phyloP scores from a whole-genome alignment of 2,113 vertebrate genomes.

The Trogon melanurus region DNA sequence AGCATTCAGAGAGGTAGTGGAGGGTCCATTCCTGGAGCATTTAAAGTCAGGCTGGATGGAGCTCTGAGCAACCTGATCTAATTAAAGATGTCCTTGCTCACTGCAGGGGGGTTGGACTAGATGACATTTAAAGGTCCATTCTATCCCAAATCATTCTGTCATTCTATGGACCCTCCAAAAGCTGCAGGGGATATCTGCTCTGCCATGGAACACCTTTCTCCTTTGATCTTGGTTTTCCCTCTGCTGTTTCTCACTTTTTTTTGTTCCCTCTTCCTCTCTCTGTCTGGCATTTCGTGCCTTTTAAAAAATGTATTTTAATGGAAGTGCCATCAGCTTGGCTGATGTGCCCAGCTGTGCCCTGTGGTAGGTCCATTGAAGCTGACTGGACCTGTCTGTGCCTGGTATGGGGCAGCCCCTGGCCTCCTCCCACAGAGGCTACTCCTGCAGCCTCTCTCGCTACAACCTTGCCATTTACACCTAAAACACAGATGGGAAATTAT shows the following conservation, averaged over 20 bases:
- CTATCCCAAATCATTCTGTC: no score
- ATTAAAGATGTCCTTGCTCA: no score
- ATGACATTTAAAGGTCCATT: no score
- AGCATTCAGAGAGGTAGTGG: no score
- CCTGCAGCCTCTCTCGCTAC: not conserved
- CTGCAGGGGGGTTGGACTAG: no score
- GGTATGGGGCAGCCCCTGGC: rapidly evolving
- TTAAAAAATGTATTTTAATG: not conserved
- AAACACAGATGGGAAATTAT: not conserved
- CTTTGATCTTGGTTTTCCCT: not conserved
- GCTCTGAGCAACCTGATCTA: no score
- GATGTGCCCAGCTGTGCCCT: not conserved
- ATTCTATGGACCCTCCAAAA: no score
- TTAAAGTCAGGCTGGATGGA: no score
- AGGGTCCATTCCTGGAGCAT: no score
- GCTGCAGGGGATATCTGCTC: not conserved
- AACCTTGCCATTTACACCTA: not conserved
- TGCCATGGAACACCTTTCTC: not conserved
- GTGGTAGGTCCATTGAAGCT: not conserved
- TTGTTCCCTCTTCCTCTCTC: not conserved
- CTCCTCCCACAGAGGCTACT: not conserved
- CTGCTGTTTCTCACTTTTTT: not conserved
- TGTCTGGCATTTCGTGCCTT: not conserved
- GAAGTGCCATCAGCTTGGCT: not conserved
- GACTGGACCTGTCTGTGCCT: not conserved